Percentiles rank a stretch among this genome's conserved stretches.
phyloP scores from a whole-genome alignment of 2,113 vertebrate genomes.

The Cricetomys ansorgei region DNA sequence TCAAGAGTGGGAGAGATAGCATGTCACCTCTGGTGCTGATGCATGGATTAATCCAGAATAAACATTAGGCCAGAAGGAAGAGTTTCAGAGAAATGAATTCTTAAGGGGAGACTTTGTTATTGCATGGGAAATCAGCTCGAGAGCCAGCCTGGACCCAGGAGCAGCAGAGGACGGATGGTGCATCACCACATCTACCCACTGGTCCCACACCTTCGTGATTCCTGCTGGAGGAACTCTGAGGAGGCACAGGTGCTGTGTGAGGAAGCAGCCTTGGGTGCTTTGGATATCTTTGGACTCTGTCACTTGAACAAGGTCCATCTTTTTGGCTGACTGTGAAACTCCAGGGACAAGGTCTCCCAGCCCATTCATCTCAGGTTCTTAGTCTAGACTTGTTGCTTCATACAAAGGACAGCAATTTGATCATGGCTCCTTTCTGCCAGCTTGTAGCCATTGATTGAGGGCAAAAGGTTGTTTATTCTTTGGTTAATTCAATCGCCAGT shows the following conservation, averaged over 20 bases:
- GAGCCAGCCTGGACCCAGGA: not conserved
- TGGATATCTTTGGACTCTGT: not conserved
- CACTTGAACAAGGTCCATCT: not conserved
- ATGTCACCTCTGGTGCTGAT: not conserved
- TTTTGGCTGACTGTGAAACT: not conserved
- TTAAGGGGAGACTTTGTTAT: not conserved
- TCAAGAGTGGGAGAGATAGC: not conserved
- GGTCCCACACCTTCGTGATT: not conserved
- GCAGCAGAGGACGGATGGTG: not conserved
- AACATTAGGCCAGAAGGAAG: not conserved
- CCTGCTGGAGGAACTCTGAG: not conserved
- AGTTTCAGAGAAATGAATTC: not conserved
- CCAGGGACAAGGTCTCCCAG: not conserved
- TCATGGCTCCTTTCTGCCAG: not conserved
- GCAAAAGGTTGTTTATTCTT: no score
- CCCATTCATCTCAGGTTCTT: not conserved
- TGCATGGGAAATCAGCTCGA: not conserved
- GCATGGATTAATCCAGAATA: not conserved
- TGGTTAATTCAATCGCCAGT: no score
- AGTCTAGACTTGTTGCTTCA: not conserved
- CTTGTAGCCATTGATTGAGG: no score
- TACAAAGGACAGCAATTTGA: not conserved
- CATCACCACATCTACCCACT: not conserved
- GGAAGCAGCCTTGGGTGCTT: not conserved
- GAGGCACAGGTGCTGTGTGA: not conserved